phyloP scores from a whole-genome alignment of 1,140 invertebrate genomes.

The Drosophila miranda region DNA sequence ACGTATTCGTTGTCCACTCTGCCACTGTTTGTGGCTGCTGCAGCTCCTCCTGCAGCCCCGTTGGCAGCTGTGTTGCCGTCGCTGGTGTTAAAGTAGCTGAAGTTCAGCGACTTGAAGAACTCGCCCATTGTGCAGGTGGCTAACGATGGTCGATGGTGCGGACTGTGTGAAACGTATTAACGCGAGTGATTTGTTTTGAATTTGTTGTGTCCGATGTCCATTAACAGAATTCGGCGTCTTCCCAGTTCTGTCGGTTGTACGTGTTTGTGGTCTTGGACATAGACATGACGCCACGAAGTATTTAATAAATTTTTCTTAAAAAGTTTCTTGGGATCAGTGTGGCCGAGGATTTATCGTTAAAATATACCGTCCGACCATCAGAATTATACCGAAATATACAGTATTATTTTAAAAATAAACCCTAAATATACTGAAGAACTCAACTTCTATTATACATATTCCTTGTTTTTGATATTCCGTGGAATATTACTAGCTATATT shows the following conservation, averaged over 20 bases:
- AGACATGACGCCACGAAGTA: slow-evolving; percentile 86
- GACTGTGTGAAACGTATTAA: slow-evolving; percentile 2
- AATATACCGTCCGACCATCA: no score
- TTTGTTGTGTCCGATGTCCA: no score
- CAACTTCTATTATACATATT: no score
- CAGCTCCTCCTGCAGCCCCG: slow-evolving; percentile 25
- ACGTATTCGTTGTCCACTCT: slow-evolving; percentile 93
- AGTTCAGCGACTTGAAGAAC: slow-evolving; percentile 91
- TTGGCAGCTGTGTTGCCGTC: slow-evolving; percentile 40
- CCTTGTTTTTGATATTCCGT: no score
- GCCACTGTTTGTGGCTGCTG: slow-evolving; percentile 36
- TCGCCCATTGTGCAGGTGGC: slow-evolving; percentile 87
- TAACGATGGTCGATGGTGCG: slow-evolving; percentile 3
- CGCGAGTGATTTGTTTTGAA: slow-evolving; percentile 25
- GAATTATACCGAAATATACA: no score
- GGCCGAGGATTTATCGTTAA: no score
- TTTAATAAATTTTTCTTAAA: not conserved
- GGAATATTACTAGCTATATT: no score
- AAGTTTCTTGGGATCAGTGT: no score
- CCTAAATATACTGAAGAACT: no score
- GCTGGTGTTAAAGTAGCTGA: slow-evolving; percentile 90
- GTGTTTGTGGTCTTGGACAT: slow-evolving; percentile 98
- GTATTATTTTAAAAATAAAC: no score
- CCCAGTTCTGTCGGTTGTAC: slow-evolving; percentile 99
- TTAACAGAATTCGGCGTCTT: slow-evolving; percentile 95